These are phyloP conservation scores for Nematopogon swammerdamellus DNA, from an alignment of 2,888 invertebrate species.

Conservation along the genomic window DNA sequence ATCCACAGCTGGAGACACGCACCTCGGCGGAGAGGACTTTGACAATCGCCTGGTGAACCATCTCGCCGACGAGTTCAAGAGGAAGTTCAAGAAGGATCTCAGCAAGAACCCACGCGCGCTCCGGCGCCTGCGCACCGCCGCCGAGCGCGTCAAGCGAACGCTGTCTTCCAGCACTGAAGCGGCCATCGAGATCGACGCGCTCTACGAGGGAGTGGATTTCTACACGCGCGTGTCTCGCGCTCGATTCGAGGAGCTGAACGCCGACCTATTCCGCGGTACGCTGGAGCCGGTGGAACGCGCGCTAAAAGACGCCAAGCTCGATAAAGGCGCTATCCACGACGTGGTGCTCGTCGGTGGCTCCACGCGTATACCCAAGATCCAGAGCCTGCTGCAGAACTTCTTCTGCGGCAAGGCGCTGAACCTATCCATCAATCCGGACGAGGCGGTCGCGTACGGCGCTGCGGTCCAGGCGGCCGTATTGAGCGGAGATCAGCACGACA, in stretches of 20 bases:
- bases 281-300: slow-evolving; percentile 79
- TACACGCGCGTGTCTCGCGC: slow-evolving; percentile 71
- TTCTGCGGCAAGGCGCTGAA: slow-evolving; percentile 66
- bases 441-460: slow-evolving; percentile 67
- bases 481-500: slow-evolving; percentile 51
- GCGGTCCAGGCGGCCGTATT: slow-evolving; percentile 63
- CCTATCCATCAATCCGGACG: slow-evolving; percentile 65
- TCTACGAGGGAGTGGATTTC: slow-evolving; percentile 65
- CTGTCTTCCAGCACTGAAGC: slow-evolving; percentile 75
- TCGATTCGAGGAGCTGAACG: slow-evolving; percentile 75
- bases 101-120: slow-evolving; percentile 57
- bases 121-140: slow-evolving; percentile 64
- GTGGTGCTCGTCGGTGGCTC: slow-evolving; percentile 82
- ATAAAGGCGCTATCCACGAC: too few species aligned
- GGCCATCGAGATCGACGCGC: too few species aligned
- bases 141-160: slow-evolving; percentile 75
- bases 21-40: too few species aligned
- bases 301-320: slow-evolving; percentile 73
- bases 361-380: too few species aligned
- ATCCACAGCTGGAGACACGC: slow-evolving; percentile 17
- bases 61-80: slow-evolving; percentile 58
- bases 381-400: slow-evolving; percentile 69
- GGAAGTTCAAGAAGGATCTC: slow-evolving; percentile 61
- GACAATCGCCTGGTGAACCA: too few species aligned
- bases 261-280: too few species aligned